A percentile compares a stretch with the other conserved stretches of the same genome.
Conservation (phyloP, 2,888 invertebrate species). For the Nomada goodeniana region DNA sequence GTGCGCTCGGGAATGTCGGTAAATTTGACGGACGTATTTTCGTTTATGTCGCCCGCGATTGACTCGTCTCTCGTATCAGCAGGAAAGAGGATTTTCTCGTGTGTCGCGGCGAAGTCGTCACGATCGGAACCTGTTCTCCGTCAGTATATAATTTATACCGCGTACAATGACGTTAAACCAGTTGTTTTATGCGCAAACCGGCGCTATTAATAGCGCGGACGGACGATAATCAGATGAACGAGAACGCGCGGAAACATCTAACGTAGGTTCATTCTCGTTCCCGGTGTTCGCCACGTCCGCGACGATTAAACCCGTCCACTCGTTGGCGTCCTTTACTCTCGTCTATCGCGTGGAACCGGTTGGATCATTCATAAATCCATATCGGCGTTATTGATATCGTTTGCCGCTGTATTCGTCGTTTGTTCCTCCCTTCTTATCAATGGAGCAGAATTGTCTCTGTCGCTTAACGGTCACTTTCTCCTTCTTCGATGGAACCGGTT, state of each 20-base stretch:
- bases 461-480: constrained; percentile 47
- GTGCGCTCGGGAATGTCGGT: background rate
- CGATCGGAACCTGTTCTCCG: constrained; percentile 44
- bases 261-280: background rate
- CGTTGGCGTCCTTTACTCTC: constrained; percentile 10
- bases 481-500: constrained; percentile 51
- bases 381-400: constrained; percentile 48
- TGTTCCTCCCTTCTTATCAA: background rate
- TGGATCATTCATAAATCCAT: constrained; percentile 51
- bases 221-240: constrained; percentile 42
- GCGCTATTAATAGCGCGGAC: constrained; percentile 53
- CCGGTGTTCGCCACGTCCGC: background rate
- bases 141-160: constrained; percentile 45
- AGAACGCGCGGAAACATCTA: constrained; percentile 25
- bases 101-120: constrained; percentile 13
- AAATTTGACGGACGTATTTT: constrained; percentile 25
- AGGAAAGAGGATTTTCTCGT: constrained; percentile 34
- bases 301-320: background rate
- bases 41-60: constrained; percentile 43
- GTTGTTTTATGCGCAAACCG: constrained; percentile 56
- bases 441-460: constrained; percentile 37
- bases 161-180: constrained; percentile 49
- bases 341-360: constrained; percentile 41
- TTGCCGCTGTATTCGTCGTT: background rate
- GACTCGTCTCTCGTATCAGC: constrained; percentile 55